Conservation (phyloP, 1,140 invertebrate species). For the Reticulitermes speratus region DNA sequence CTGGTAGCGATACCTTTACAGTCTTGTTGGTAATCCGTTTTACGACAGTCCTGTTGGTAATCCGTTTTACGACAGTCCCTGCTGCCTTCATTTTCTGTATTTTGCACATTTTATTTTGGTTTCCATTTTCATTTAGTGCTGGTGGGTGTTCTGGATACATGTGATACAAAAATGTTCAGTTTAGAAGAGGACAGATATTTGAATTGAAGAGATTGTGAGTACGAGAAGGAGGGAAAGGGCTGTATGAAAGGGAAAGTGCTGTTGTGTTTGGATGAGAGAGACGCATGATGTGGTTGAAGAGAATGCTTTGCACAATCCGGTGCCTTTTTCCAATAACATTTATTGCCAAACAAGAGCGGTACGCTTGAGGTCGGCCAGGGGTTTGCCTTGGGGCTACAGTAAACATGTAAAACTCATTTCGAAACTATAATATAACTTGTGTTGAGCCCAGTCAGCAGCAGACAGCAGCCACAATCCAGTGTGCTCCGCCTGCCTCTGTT, state of each 20-base stretch:
- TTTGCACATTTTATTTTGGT: neutral
- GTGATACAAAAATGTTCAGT: neutral
- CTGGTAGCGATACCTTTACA: no score
- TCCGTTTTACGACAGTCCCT: no score
- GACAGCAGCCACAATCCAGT: neutral
- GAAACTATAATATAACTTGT: slow-evolving; percentile 34
- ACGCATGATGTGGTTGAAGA: neutral
- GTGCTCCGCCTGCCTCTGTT: neutral
- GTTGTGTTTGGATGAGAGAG: neutral
- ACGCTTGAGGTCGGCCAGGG: slow-evolving; percentile 29
- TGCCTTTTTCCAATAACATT: slow-evolving; percentile 36
- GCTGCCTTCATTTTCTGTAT: no score
- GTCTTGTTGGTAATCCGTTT: no score
- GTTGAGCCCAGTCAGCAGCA: slow-evolving; percentile 13
- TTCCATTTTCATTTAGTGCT: neutral
- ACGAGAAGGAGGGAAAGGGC: neutral
- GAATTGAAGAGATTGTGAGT: neutral
- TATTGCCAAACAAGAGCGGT: slow-evolving; percentile 35
- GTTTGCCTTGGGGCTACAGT: slow-evolving; percentile 31
- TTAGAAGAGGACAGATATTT: neutral
- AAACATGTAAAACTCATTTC: slow-evolving; percentile 38
- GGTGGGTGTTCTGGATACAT: neutral
- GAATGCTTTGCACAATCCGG: slow-evolving; percentile 29
- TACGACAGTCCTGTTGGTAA: no score
- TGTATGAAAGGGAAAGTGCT: slow-evolving; percentile 23